phyloP scores from a whole-genome alignment of 2,888 invertebrate species.

The Adelognathus sp. region DNA sequence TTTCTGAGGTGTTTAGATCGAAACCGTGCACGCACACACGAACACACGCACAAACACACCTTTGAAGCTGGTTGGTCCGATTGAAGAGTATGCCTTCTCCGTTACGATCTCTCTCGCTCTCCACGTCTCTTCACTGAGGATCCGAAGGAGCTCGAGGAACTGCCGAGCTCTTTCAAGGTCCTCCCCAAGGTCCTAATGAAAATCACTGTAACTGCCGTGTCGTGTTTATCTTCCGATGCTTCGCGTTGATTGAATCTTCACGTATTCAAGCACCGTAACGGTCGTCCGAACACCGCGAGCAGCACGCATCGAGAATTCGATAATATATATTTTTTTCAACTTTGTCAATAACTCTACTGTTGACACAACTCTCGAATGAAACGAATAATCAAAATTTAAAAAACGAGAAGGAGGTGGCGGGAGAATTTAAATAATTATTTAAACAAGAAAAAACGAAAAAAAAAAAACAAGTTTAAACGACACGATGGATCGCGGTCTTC shows the following conservation, averaged over 20 bases:
- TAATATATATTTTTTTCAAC: not conserved
- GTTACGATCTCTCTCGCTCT: not conserved
- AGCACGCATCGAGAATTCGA: conserved; percentile 33
- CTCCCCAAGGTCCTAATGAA: too few species aligned
- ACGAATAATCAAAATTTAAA: not conserved
- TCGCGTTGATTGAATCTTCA: not conserved
- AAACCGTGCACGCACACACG: not conserved
- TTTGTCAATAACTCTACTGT: not conserved
- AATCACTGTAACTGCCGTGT: not conserved
- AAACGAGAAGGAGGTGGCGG: not conserved
- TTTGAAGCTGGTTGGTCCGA: conserved; percentile 7
- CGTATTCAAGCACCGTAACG: not conserved
- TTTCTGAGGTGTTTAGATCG: conserved; percentile 40
- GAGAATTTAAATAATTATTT: not conserved
- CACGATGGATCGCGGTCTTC: conserved; percentile 70
- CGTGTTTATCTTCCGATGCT: conserved; percentile 2
- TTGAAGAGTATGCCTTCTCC: not conserved
- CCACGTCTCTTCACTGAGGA: not conserved
- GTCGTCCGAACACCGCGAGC: conserved; percentile 34
- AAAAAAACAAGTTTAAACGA: conserved; percentile 33
- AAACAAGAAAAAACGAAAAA: conserved; percentile 19
- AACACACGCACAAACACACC: conserved; percentile 43
- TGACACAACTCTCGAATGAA: not conserved
- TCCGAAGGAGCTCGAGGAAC: not conserved
- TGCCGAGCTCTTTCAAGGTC: not conserved